A percentile compares a stretch with the other conserved stretches of the same genome.
phyloP scores from a whole-genome alignment of 2,113 vertebrate genomes.

The Motacilla alba region DNA sequence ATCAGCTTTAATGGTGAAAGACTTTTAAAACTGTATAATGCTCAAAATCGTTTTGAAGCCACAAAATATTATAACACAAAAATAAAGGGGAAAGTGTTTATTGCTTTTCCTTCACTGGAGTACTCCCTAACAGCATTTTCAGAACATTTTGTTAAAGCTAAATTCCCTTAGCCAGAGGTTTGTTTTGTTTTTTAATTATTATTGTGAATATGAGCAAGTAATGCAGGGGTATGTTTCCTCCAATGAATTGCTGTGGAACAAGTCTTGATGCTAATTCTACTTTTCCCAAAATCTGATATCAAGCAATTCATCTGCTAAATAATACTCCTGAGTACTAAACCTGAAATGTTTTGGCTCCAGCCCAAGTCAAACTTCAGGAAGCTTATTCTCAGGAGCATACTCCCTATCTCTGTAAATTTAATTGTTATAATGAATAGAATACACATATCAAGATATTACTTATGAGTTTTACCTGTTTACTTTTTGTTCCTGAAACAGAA shows the following conservation, averaged over 20 bases:
- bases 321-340: constrained; percentile 74
- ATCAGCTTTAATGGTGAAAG: constrained; percentile 31
- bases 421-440: constrained; percentile 80
- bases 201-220: constrained; percentile 61
- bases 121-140: constrained; percentile 56
- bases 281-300: constrained; percentile 77
- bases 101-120: not conserved
- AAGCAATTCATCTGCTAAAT: constrained; percentile 77
- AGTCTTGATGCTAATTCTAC: constrained; percentile 73
- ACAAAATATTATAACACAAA: not conserved
- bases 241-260: constrained; percentile 73
- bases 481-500: constrained; percentile 56
- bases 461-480: constrained; percentile 57
- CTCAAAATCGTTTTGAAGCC: constrained; percentile 19
- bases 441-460: constrained; percentile 64
- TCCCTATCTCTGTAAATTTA: constrained; percentile 72
- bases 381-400: constrained; percentile 71
- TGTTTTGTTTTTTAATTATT: not conserved
- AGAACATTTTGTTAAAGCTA: constrained; percentile 64
- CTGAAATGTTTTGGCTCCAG: constrained; percentile 74
- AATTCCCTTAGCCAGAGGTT: constrained; percentile 51
- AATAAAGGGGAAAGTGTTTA: not conserved
- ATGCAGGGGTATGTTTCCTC: constrained; percentile 50
- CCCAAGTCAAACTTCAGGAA: constrained; percentile 79
- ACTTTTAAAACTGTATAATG: constrained; percentile 2